A percentile compares a stretch with the other conserved stretches of the same genome.
These are phyloP conservation scores for Agriopis aurantiaria DNA, from an alignment of 2,888 invertebrate species.

Conservation along the genomic window DNA sequence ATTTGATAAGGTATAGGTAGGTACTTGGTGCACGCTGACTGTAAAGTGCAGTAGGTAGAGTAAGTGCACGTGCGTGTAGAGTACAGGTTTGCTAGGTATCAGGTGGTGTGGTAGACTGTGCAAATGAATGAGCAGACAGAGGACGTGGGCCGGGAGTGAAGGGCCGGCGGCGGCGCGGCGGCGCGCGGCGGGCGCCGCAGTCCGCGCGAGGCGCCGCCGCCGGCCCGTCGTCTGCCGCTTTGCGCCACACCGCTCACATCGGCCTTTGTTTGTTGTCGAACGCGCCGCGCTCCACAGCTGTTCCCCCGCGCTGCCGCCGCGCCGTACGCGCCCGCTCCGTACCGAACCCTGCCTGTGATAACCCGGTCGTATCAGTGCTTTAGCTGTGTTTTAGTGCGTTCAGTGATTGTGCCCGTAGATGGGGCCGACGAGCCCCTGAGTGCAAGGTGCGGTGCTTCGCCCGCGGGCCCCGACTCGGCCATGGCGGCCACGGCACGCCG, in stretches of 20 bases:
- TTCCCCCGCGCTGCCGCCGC: constrained; percentile 52
- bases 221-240: constrained; percentile 67
- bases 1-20: not conserved
- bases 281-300: constrained; percentile 69
- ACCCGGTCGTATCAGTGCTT: constrained; percentile 46
- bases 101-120: constrained; percentile 39
- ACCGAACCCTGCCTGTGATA: constrained; percentile 57
- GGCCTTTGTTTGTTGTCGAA: constrained; percentile 79
- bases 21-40: not conserved
- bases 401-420: constrained; percentile 65
- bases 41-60: constrained; percentile 6
- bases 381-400: constrained; percentile 59
- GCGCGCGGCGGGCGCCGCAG: constrained; percentile 68
- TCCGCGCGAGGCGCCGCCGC: constrained; percentile 76
- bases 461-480: constrained; percentile 64
- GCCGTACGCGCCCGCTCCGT: constrained; percentile 42
- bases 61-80: constrained; percentile 24
- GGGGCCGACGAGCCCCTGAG: constrained; percentile 72
- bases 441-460: constrained; percentile 65
- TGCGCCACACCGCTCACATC: constrained; percentile 61
- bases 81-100: constrained; percentile 38
- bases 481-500: constrained; percentile 86
- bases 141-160: constrained; percentile 55
- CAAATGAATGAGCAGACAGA: constrained; percentile 50
- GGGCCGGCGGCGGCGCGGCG: constrained; percentile 51